Base-by-base conservation (phyloP, 1,140 invertebrate genomes). In the Akabosia matsudoensis region DNA sequence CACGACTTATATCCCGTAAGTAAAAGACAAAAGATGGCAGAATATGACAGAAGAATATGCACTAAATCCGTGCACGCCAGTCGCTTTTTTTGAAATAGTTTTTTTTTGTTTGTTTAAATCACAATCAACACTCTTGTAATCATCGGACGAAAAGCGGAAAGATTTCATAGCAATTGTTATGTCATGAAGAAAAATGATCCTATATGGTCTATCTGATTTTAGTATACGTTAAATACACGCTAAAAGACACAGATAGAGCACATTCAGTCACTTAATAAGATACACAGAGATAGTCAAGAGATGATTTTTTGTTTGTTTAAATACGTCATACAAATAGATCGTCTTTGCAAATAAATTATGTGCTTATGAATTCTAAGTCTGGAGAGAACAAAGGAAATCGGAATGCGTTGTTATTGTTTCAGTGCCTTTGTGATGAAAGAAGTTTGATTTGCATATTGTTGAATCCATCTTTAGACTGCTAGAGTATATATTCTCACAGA, bases 201-300 rank as follows among this genome's bases (percentile, higher is more conserved):
- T 4, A n/a, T 61, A 13, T 61, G 14, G n/a, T 61, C 24, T 61
- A 24, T 24, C 24, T 61, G 24, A 61, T 61, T 51, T 51, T 7
- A 61, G 13, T 61, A 67, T 30, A 30, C 31, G 13, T 2, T 31
- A 30, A 67, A 28, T 67, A 28, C 61, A 31, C 61, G 61, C 61
- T 13, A 67, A 67, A 67, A 67, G 61, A 67, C 61, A 67, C 61
- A 67, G 61, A 67, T 67, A 67, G 61, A 67, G 61, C 61, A 67
- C 61, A 67, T 67, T 67, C 61, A 67, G 61, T 67, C 61, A 56
- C 22, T 56, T 10, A 67, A 30, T 13, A 30, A 45, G 18, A 45
- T 7, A 45, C 18, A 45, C 37, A 45, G 7, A 45, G 37, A 45
- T 45, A 45, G 37, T 45, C 37, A 45, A 45, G 37, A 45, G 37